Conservation (phyloP, 2,888 invertebrate species). For the Oegoconia quadripuncta region DNA sequence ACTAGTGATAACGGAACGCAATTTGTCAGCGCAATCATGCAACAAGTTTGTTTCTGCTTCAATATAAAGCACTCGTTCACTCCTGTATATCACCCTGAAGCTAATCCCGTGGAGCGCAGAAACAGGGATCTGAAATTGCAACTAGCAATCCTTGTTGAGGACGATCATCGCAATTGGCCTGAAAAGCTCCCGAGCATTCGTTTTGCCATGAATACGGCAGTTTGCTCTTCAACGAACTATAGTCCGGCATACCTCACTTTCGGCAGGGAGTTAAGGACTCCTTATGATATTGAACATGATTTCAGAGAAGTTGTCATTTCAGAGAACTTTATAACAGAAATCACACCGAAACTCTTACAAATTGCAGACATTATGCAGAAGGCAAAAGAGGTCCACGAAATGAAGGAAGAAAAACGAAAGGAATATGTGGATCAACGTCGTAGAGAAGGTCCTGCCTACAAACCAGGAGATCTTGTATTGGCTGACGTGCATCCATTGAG, state of each 20-base stretch:
- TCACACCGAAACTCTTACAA: constrained; percentile 15
- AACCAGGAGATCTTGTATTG: constrained; percentile 15
- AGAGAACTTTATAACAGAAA: constrained; percentile 20
- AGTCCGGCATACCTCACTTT: constrained; percentile 28
- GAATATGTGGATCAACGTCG: constrained; percentile 12
- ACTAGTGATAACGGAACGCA: constrained; percentile 22
- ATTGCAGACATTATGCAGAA: constrained; percentile 8
- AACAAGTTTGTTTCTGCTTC: constrained; percentile 12
- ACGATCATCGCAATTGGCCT: constrained; percentile 23
- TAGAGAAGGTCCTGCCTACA: constrained; percentile 10
- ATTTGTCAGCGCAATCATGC: constrained; percentile 23
- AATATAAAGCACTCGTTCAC: constrained; percentile 20
- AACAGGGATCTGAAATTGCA: constrained; percentile 34
- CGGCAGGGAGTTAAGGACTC: constrained; percentile 26
- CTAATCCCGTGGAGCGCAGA: constrained; percentile 35
- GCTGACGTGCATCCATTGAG: constrained; percentile 15
- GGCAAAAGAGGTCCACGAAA: constrained; percentile 18
- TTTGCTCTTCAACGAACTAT: constrained; percentile 17
- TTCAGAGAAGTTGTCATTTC: constrained; percentile 6
- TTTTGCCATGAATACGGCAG: constrained; percentile 28
- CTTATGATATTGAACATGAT: constrained; percentile 16
- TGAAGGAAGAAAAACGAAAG: constrained; percentile 18
- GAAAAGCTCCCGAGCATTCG: constrained; percentile 22
- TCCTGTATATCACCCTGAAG: constrained; percentile 35
- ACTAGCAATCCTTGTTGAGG: constrained; percentile 24